A percentile compares a stretch with the other conserved stretches of the same genome.
Evolutionary conservation across 2,113 vertebrate species (phyloP).

Genomic region (Pteropus alecto): DNA sequence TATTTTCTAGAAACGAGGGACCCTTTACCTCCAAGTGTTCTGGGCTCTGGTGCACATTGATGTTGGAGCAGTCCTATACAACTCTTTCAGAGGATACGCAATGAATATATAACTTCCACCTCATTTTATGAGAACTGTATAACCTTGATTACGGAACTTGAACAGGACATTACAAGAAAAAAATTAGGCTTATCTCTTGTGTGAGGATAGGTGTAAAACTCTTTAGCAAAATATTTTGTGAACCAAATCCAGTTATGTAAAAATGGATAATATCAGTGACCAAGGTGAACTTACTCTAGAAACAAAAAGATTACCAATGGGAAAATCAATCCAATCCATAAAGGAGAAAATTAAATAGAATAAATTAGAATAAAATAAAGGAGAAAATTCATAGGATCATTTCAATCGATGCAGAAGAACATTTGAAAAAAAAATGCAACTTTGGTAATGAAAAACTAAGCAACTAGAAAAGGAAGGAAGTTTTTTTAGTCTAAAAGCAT

Average conservation of each 20-base stretch:
- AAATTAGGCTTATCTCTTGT: not conserved
- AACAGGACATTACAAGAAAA: not conserved
- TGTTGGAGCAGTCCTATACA: not conserved
- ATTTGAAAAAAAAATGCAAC: not conserved
- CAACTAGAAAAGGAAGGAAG: not conserved
- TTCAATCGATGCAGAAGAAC: not conserved
- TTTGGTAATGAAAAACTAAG: not conserved
- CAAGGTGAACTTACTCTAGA: not conserved
- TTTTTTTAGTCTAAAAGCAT: not conserved
- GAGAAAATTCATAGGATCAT: not conserved
- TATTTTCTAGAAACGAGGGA: not conserved
- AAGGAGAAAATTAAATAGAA: not conserved
- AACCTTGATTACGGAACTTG: not conserved
- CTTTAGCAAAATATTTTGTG: not conserved
- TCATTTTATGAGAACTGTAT: not conserved
- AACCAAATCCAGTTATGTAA: not conserved
- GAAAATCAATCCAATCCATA: not conserved
- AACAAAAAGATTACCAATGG: not conserved
- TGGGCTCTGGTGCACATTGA: not conserved
- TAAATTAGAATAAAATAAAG: not conserved
- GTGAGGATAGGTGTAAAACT: not conserved
- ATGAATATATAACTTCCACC: not conserved
- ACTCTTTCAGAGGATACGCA: not conserved
- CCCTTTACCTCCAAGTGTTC: not conserved
- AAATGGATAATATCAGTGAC: not conserved